A percentile compares a stretch with the other conserved stretches of the same genome.
phyloP scores from a whole-genome alignment of 2,888 invertebrate genomes.

The Drosophila flavopinicola region DNA sequence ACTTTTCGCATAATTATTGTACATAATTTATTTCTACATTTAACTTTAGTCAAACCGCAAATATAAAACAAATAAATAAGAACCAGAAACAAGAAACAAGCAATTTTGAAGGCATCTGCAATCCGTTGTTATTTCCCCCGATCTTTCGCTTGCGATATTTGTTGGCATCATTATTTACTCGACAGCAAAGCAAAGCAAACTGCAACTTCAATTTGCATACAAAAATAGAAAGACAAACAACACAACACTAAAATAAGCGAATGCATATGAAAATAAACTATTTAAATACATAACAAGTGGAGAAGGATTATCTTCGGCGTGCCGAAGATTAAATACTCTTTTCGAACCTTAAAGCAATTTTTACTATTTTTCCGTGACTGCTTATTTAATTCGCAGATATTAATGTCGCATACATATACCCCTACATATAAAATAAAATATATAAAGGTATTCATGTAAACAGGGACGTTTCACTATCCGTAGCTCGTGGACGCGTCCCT shows the following conservation, averaged over 20 bases:
- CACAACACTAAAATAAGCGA: slow-evolving; percentile 37
- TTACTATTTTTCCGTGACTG: too few relatives aligned
- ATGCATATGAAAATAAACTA: slow-evolving; percentile 25
- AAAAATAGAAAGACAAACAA: slow-evolving; percentile 24
- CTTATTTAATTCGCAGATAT: too few relatives aligned
- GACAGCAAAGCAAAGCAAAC: slow-evolving; percentile 53
- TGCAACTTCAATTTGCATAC: slow-evolving; percentile 36
- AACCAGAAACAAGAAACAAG: slow-evolving; percentile 1
- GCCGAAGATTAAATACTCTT: too few relatives aligned
- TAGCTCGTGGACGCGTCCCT: too few relatives aligned
- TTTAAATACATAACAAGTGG: slow-evolving; percentile 5
- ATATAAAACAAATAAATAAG: slow-evolving; percentile 42
- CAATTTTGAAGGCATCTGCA: slow-evolving; percentile 27
- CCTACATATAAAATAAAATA: too few relatives aligned
- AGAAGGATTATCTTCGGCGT: too few relatives aligned
- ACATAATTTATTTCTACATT: slow-evolving; percentile 67
- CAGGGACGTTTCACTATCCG: too few relatives aligned
- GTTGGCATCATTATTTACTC: slow-evolving; percentile 40
- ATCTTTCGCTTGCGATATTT: slow-evolving; percentile 33
- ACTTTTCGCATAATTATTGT: slow-evolving; percentile 49
- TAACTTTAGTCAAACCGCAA: slow-evolving; percentile 64
- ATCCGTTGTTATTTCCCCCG: slow-evolving; percentile 18
- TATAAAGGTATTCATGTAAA: too few relatives aligned
- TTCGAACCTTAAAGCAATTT: too few relatives aligned
- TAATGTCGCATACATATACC: too few relatives aligned